Evolutionary conservation across 1,140 invertebrate genomes (phyloP).

Genomic region (Hylaeus anthracinus): DNA sequence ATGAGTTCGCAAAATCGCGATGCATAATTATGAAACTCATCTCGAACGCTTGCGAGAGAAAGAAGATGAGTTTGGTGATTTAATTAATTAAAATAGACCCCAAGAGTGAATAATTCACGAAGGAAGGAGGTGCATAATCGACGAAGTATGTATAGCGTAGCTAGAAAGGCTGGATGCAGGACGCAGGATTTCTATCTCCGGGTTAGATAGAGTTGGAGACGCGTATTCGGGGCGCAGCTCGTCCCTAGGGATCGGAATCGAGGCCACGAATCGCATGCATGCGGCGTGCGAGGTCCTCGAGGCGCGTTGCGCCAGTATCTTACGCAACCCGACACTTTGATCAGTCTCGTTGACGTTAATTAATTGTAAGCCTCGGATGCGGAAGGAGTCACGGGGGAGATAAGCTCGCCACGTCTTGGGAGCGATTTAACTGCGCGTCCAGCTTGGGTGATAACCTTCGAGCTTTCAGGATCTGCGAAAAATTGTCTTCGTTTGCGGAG

Average conservation of each 20-base stretch:
- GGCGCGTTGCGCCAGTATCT: slow-evolving; percentile 52
- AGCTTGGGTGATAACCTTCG: slow-evolving; percentile 14
- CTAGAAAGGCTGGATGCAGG: too few relatives aligned
- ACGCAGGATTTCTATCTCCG: too few relatives aligned
- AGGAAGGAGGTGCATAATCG: too few relatives aligned
- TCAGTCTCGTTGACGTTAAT: slow-evolving; percentile 63
- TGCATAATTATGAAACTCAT: too few relatives aligned
- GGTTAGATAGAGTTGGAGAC: too few relatives aligned
- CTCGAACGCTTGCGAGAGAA: too few relatives aligned
- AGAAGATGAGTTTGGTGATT: too few relatives aligned
- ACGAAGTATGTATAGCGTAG: too few relatives aligned
- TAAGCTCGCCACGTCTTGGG: slow-evolving; percentile 27
- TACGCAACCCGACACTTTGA: slow-evolving; percentile 61
- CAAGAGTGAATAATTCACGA: too few relatives aligned
- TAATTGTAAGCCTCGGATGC: slow-evolving; percentile 55
- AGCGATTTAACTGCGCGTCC: slow-evolving; percentile 22
- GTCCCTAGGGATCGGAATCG: neutral
- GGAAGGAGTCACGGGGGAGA: slow-evolving; percentile 57
- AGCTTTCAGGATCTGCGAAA: neutral
- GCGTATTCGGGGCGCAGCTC: too few relatives aligned
- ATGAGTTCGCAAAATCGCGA: too few relatives aligned
- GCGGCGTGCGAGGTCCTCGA: slow-evolving; percentile 10
- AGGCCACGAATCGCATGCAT: neutral
- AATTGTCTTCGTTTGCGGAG: neutral
- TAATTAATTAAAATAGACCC: too few relatives aligned